A percentile compares a stretch with the other conserved stretches of the same genome.
phyloP scores from a whole-genome alignment of 2,797 vertebrate genomes.

The Synanceia verrucosa region DNA sequence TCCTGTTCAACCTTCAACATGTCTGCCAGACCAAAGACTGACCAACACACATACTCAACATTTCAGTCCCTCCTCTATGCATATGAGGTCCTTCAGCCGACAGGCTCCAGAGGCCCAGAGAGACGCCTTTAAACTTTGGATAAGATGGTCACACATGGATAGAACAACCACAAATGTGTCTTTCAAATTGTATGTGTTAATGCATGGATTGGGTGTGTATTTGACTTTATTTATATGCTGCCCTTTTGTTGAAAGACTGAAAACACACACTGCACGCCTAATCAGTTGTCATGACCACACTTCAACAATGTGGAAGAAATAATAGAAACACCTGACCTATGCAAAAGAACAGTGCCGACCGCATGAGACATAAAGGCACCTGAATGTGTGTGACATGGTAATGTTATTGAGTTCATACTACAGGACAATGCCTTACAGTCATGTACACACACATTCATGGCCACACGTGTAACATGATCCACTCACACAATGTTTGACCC shows the following conservation, averaged over 20 bases:
- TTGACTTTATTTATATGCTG: slow-evolving; percentile 16
- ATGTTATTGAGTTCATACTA: not conserved
- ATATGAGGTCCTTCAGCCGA: slow-evolving; percentile 11
- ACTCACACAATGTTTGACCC: slow-evolving; percentile 7
- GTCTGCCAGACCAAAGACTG: slow-evolving; percentile 61
- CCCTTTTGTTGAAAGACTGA: slow-evolving; percentile 7
- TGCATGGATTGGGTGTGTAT: slow-evolving; percentile 21
- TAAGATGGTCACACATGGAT: slow-evolving; percentile 6
- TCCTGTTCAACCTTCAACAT: slow-evolving; percentile 49
- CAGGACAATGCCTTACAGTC: slow-evolving; percentile 26
- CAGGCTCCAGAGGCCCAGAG: slow-evolving; percentile 19
- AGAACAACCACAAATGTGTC: slow-evolving; percentile 1
- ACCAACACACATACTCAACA: slow-evolving; percentile 17
- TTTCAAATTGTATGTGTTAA: slow-evolving; percentile 9
- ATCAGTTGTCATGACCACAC: not conserved
- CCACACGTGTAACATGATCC: not conserved
- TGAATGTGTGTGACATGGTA: not conserved
- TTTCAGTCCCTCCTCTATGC: slow-evolving; percentile 46
- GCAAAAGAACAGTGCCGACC: slow-evolving; percentile 28
- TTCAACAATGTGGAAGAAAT: not conserved
- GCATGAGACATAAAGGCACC: not conserved
- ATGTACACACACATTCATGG: not conserved
- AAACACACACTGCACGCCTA: slow-evolving; percentile 1
- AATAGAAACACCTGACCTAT: slow-evolving; percentile 28
- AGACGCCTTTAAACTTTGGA: slow-evolving; percentile 7